phyloP scores from a whole-genome alignment of 2,797 vertebrate species.

The Picus viridis region DNA sequence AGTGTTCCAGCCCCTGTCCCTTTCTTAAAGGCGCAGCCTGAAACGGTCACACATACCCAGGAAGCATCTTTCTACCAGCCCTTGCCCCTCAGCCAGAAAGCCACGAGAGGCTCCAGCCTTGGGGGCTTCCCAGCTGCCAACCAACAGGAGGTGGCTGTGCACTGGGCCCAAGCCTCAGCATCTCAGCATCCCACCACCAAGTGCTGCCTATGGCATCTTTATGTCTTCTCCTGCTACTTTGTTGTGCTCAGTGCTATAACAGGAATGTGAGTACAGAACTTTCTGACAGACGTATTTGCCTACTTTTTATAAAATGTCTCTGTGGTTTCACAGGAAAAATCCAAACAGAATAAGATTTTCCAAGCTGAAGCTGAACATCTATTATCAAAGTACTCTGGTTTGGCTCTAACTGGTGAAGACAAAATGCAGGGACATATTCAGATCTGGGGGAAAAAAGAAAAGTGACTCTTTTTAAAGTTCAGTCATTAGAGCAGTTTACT shows the following conservation, averaged over 20 bases:
- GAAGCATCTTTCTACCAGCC: not conserved
- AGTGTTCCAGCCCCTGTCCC: too few species aligned
- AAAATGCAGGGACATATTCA: not conserved
- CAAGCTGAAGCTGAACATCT: not conserved
- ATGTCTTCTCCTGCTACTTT: not conserved
- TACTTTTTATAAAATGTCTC: not conserved
- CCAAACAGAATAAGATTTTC: not conserved
- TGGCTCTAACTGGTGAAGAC: not conserved
- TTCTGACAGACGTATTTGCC: not conserved
- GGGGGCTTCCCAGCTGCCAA: not conserved
- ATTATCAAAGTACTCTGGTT: not conserved
- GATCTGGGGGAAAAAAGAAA: not conserved
- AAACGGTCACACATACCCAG: too few species aligned
- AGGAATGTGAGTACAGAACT: not conserved
- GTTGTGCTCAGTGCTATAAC: not conserved
- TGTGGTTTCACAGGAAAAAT: not conserved
- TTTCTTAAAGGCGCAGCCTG: too few species aligned
- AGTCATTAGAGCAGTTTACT: not conserved
- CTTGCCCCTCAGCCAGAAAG: not conserved
- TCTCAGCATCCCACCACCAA: not conserved
- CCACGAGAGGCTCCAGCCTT: fast-evolving
- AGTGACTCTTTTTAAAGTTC: not conserved
- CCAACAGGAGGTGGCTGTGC: not conserved
- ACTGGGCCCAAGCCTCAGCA: fast-evolving
- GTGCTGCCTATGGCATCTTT: not conserved